phyloP scores from a whole-genome alignment of 2,113 vertebrate genomes.

The Plecotus auritus region DNA sequence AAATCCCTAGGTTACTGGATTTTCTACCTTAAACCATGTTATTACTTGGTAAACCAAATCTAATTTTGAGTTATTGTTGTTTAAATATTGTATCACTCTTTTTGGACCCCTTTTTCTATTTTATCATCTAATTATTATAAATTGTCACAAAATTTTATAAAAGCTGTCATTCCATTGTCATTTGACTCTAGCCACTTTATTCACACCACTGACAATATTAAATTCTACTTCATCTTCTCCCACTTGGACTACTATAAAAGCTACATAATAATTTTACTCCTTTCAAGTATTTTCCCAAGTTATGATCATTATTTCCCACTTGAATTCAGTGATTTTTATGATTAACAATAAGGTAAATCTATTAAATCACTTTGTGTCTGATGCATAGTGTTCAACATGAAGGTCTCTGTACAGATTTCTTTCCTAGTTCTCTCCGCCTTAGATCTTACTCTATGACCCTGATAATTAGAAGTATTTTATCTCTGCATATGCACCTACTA shows the following conservation, averaged over 20 bases:
- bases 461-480: not conserved
- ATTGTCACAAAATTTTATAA: not conserved
- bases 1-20: not conserved
- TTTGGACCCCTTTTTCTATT: not conserved
- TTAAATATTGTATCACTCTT: not conserved
- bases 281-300: not conserved
- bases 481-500: not conserved
- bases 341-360: not conserved
- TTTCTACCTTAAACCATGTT: not conserved
- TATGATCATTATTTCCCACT: not conserved
- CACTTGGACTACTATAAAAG: not conserved
- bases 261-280: not conserved
- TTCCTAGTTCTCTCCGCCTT: not conserved
- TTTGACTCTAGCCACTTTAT: not conserved
- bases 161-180: not conserved
- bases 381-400: not conserved
- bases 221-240: not conserved
- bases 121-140: not conserved
- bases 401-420: not conserved
- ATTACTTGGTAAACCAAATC: not conserved
- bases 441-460: not conserved
- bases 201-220: not conserved
- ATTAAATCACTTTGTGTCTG: not conserved
- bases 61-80: not conserved
- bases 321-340: not conserved